These are phyloP conservation scores for Rachycentron canadum DNA, from an alignment of 2,797 vertebrate species.

Conservation along the genomic window DNA sequence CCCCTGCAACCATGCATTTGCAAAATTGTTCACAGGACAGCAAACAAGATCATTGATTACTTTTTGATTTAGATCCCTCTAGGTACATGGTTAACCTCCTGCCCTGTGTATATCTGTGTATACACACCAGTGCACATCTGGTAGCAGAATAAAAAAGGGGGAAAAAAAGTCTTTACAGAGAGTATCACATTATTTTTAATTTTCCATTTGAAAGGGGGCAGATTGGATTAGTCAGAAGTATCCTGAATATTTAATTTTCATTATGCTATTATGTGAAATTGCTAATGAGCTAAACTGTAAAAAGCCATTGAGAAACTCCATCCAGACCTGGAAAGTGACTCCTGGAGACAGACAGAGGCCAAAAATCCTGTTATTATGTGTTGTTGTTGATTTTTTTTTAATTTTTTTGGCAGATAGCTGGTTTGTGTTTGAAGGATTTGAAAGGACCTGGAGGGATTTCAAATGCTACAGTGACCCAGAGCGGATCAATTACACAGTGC, in stretches of 20 bases:
- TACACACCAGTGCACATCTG: no score
- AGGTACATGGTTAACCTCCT: no score
- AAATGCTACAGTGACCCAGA: conserved; percentile 40
- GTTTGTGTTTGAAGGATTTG: conserved; percentile 33
- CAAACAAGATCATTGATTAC: neutral
- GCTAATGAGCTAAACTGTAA: neutral
- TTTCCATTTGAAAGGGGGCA: neutral
- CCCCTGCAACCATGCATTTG: neutral
- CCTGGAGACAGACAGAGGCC: neutral
- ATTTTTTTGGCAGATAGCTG: conserved; percentile 47
- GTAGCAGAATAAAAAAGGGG: neutral
- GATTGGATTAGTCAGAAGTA: neutral
- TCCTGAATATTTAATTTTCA: conserved; percentile 3
- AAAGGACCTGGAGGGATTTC: conserved; percentile 52
- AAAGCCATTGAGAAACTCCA: neutral
- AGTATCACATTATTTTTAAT: neutral
- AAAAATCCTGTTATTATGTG: conserved; percentile 10
- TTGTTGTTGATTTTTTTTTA: conserved; percentile 34
- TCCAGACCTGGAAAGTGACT: conserved; percentile 5
- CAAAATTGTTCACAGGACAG: neutral
- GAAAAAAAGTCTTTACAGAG: neutral
- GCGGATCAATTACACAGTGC: conserved; percentile 42
- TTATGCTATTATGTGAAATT: neutral
- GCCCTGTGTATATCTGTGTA: no score
- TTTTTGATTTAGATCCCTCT: neutral